Conservation (phyloP, 2,888 invertebrate species). For the Tortrix viridana region DNA sequence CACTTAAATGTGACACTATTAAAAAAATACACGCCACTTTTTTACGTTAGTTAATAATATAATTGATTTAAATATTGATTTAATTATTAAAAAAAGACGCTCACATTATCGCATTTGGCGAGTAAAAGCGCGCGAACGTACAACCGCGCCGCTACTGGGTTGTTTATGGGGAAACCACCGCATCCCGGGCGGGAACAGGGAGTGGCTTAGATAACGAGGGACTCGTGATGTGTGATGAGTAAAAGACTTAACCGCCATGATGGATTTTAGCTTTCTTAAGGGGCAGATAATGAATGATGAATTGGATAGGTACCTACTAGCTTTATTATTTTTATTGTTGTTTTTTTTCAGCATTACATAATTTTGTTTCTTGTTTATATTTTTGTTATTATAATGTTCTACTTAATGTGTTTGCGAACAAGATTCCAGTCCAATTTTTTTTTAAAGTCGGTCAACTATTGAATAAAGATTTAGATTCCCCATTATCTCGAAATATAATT, state of each 20-base stretch:
- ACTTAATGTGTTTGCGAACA: background rate
- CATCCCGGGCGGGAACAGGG: background rate
- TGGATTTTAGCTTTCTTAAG: background rate
- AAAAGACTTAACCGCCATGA: slow-evolving; percentile 15
- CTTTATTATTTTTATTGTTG: no score
- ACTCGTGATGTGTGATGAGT: background rate
- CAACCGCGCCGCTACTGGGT: background rate
- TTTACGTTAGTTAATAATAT: background rate
- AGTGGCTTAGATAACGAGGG: slow-evolving; percentile 12
- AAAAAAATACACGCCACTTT: background rate
- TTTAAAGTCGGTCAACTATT: background rate
- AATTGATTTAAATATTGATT: background rate
- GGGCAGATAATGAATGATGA: no score
- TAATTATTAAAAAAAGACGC: background rate
- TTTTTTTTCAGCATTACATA: no score
- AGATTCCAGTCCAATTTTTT: no score
- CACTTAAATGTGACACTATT: background rate
- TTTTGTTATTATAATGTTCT: no score
- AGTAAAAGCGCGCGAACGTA: background rate
- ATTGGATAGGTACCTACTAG: no score
- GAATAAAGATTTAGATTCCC: no score
- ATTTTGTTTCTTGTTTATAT: no score
- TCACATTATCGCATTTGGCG: background rate
- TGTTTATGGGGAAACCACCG: background rate
- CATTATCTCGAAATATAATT: no score